Base-by-base conservation (phyloP, 2,888 invertebrate species). In the Cylindroiulus punctatus region DNA sequence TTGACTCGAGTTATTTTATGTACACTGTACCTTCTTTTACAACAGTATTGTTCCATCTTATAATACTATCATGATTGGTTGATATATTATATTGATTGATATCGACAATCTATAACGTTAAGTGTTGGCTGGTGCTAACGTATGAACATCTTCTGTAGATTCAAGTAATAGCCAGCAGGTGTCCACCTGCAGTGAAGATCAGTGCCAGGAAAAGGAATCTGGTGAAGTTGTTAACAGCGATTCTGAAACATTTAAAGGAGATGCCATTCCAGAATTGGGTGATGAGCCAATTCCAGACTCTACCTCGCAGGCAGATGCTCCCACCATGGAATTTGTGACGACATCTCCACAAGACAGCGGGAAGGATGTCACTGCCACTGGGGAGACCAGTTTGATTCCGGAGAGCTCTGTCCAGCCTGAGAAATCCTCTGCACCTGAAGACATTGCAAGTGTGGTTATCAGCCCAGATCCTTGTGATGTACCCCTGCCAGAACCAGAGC, bases 231-330 rank as follows among this genome's bases (percentile, higher is more conserved):
- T 26, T 10, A 12, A 12, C 26, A 26, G 12, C 10, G 26, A 65
- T 65, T 26, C 65, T 1, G 26, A 26, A 26, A 12, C 65, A 26
- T 65, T 65, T 26, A 26, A 65, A 65, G 26, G 26, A 10, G 42
- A 22, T 82, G 82, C 36, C 36, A 36, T 30, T 82, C 82, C 82
- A 32, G 82, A 82, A 82, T 82, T 40, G 82, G 30, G 82, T 22
- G 82, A 40, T 10, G n/a, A 12, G 7, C 36, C 82, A 82, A 42
- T 82, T 82, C 82, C 82, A 36, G 82, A 82, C 82, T 82, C 82
- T 82, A 30, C n/a, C 42, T 40, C 82, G 0, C 82, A 82, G 36
- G 32, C 42, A 36, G 36, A 65, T 65, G 65, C 65, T 26, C 65
- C 65, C 65, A 26, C 26, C 26, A 26, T 12, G 1, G 65, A 65